These are phyloP conservation scores for Lycodopsis pacificus DNA, from an alignment of 2,797 vertebrate genomes.

Conservation along the genomic window DNA sequence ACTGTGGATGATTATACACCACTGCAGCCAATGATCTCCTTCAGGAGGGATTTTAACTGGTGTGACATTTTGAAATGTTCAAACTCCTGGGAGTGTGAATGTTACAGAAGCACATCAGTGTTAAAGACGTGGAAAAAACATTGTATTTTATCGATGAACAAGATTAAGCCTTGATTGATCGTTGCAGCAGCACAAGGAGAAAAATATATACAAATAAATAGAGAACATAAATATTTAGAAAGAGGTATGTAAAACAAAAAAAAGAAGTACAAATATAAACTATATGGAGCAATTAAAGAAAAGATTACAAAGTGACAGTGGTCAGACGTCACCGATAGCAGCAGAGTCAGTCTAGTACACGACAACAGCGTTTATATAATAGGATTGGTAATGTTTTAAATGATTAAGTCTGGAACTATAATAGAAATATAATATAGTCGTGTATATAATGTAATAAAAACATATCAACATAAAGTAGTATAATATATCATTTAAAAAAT, in stretches of 20 bases:
- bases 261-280: not conserved
- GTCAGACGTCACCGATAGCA: not conserved
- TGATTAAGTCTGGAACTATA: not conserved
- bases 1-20: conserved; percentile 1
- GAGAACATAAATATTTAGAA: not conserved
- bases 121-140: not conserved
- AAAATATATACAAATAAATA: not conserved
- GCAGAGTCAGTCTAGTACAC: not conserved
- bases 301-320: not conserved
- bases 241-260: not conserved
- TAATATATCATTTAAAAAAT: not conserved
- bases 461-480: no score
- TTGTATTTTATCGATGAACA: not conserved
- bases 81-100: not conserved
- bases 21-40: not conserved
- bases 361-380: no score
- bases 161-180: not conserved
- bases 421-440: not conserved
- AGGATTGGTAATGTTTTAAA: not conserved
- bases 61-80: not conserved
- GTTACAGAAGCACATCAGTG: not conserved
- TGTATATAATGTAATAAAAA: not conserved
- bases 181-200: not conserved
- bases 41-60: not conserved
- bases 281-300: not conserved